Base-by-base conservation (phyloP, 2,888 invertebrate species). In the Belgica antarctica region DNA sequence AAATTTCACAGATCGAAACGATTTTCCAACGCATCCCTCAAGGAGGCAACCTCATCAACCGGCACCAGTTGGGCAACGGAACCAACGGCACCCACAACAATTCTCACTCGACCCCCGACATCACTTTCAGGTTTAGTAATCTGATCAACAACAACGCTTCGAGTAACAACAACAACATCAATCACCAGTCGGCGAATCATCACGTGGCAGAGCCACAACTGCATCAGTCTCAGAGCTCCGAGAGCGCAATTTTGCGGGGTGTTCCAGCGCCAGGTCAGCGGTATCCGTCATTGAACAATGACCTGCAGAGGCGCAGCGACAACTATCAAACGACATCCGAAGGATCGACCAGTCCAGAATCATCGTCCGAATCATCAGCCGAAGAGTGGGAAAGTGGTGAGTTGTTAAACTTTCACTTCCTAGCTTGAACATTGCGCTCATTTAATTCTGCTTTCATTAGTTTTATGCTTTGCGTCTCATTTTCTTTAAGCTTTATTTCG, bases 331-430 rank as follows among this genome's bases (percentile, higher is more conserved):
- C 68, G 5, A 52, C 68, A 22, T 27, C 57, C 5, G 68, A 68
- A 15, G 68, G 68, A 28, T 68, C 68, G 1, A 31, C 31, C 5
- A 68, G 47, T 52, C 68, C 68, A 10, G 68, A 68, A n/a, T 68
- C 68, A 25, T 68, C 68, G 10, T 68, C 68, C 19, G 68, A 68
- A 7, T 75, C 75, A 62, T 74, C 75, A n/a, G 73, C 76, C 72
- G 78, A 78, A 72, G 80, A 78, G 76, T 80, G 80, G 80, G 80
- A 80, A 78, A 79, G 79, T 75, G 79, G 79, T 80, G 78, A 80
- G 80, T 80, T 41, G 31, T 7, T 7, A 31, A n/a, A 59, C 19
- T 61, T 27, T 25, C 61, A 8, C 12, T 28, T 61, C 1, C 28
- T n/a, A 10, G 15, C 12, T 61, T n/a, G 5, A 12, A 63, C 10